Evolutionary conservation across 2,113 vertebrate species (phyloP), one percentile per base, ranked within the genome.

Genomic region (Arenaria interpres): DNA sequence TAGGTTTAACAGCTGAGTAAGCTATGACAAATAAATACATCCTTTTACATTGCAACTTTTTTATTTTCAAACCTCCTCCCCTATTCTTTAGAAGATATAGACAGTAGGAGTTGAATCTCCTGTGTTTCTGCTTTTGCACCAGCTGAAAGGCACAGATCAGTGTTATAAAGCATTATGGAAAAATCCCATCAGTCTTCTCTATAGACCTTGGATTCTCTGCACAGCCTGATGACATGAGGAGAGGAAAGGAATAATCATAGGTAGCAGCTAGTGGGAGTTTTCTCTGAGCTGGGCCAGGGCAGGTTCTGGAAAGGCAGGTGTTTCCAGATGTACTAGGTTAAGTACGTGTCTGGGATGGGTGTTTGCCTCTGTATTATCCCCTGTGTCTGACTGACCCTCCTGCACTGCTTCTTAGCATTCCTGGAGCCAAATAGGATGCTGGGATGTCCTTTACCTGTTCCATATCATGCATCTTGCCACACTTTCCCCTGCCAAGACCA

Each of bases 191-290:
- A 12, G 10, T 20, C 33, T 57, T 71, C 24, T 54, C n/a, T 37
- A 1, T 0, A 45, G 73, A 50, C 27, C 6, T 41, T 11, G 27
- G 8, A 27, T 43, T 72, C 30, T 54, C 72, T 68, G 54, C n/a
- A 73, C 75, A 48, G 43, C 39, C 48, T 41, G 28, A 2, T 28
- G 22, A 39, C 0, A 0, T 4, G 35, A 43, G n/a, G 39, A 43
- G 50, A 62, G 51, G 30, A 18, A 33, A 50, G 53, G 14, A 68
- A 23, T 23, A 32, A 43, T 56, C 27, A 7, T 2, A 4, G 1
- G 6, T 1, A 68, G 28, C 53, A 90, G 67, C 37, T 53, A 7
- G 2, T 32, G 12, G 72, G 67, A 62, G 41, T 63, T 64, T 8
- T 77, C 14, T 41, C 27, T 10, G 59, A 32, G 63, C 4, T 48